A percentile compares a stretch with the other conserved stretches of the same genome.
Evolutionary conservation across 2,888 invertebrate species (phyloP).

Genomic region (Muscina levida): DNA sequence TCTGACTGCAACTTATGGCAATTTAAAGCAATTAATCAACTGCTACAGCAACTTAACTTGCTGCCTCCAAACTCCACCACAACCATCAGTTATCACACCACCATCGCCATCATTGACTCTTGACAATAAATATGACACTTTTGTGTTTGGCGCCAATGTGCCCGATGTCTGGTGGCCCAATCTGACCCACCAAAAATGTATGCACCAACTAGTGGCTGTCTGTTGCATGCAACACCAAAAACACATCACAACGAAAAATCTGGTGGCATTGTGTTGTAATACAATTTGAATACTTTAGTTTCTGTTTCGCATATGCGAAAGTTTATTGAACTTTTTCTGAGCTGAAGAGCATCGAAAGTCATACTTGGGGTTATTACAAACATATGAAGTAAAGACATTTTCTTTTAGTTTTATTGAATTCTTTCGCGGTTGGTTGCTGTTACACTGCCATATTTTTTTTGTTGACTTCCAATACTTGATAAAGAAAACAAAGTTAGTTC

Average conservation of each 20-base stretch:
- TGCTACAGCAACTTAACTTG: slow-evolving; percentile 39
- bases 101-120: slow-evolving; percentile 2
- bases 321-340: slow-evolving; percentile 60
- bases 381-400: slow-evolving; percentile 39
- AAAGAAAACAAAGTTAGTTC: slow-evolving; percentile 59
- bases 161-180: slow-evolving; percentile 5
- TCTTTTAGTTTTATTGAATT: slow-evolving; percentile 21
- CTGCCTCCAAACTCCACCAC: neutral
- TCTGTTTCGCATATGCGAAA: slow-evolving; percentile 21
- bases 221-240: neutral
- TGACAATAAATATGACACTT: slow-evolving; percentile 43
- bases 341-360: slow-evolving; percentile 35
- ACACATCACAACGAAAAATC: too few relatives aligned
- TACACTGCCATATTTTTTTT: slow-evolving; percentile 56
- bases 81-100: neutral
- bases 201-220: neutral
- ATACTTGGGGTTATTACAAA: slow-evolving; percentile 45
- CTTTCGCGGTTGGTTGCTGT: slow-evolving; percentile 34
- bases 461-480: slow-evolving; percentile 56
- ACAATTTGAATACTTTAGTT: slow-evolving; percentile 18
- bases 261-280: slow-evolving; percentile 43
- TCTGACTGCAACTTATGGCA: slow-evolving; percentile 38
- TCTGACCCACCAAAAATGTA: slow-evolving; percentile 31
- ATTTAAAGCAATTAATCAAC: slow-evolving; percentile 62
- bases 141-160: slow-evolving; percentile 44